phyloP scores from a whole-genome alignment of 2,797 vertebrate genomes.

The Dendrocincla tyrannina region DNA sequence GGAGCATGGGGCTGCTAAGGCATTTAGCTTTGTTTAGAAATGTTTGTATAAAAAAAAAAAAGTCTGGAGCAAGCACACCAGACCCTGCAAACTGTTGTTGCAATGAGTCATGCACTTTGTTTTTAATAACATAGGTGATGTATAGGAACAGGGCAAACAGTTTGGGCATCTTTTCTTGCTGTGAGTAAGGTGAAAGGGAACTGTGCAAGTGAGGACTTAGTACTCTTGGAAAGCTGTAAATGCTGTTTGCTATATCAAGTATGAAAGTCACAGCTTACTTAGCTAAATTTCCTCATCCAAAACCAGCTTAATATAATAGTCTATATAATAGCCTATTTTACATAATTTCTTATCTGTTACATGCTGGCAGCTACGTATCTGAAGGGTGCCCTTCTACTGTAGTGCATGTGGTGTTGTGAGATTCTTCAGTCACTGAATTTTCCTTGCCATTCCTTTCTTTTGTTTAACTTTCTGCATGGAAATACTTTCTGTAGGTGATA shows the following conservation, averaged over 20 bases:
- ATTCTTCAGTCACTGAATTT: not conserved
- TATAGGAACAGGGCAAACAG: not conserved
- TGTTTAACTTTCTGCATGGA: not conserved
- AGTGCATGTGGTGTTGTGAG: not conserved
- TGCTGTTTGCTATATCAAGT: not conserved
- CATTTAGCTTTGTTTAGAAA: not conserved
- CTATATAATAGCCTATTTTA: not conserved
- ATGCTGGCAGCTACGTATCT: not conserved
- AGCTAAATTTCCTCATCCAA: not conserved
- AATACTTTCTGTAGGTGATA: not conserved
- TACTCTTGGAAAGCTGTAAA: not conserved
- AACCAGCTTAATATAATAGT: not conserved
- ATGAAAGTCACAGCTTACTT: not conserved
- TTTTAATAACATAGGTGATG: not conserved
- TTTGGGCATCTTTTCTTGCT: not conserved
- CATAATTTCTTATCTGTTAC: not conserved
- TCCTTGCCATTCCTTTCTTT: not conserved
- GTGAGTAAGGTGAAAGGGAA: not conserved
- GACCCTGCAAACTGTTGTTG: not conserved
- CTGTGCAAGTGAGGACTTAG: not conserved
- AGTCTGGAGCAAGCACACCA: accelerated
- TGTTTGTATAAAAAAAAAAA: not conserved
- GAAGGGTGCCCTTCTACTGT: not conserved
- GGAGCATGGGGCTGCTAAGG: not conserved
- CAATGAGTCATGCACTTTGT: not conserved